Conservation (phyloP, 2,797 vertebrate species). For the Coregonus ussuriensis region DNA sequence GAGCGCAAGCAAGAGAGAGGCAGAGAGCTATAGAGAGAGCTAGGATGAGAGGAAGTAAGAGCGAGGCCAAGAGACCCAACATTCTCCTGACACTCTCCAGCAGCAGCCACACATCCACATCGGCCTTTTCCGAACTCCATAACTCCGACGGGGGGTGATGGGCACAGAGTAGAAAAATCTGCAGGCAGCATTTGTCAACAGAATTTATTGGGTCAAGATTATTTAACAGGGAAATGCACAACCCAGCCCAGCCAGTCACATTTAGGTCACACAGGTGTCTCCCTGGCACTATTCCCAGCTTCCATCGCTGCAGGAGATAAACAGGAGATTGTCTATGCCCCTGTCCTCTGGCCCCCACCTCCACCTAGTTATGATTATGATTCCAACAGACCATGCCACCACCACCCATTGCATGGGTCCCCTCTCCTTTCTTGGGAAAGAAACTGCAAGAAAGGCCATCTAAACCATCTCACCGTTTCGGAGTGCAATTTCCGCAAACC, state of each 20-base stretch:
- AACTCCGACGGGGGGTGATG: slow-evolving; percentile 23
- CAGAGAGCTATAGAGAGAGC: background rate
- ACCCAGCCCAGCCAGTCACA: background rate
- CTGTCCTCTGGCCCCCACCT: slow-evolving; percentile 5
- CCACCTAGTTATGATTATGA: slow-evolving; percentile 28
- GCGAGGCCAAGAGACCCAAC: background rate
- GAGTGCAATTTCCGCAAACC: slow-evolving; percentile 56
- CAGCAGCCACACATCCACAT: slow-evolving; percentile 18
- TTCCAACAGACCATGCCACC: background rate
- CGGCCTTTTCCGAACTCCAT: slow-evolving; percentile 19
- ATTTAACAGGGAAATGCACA: slow-evolving; percentile 29
- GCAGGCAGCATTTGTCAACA: slow-evolving; percentile 17
- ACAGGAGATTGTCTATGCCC: slow-evolving; percentile 8
- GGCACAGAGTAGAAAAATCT: slow-evolving; percentile 1
- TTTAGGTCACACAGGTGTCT: slow-evolving; percentile 21
- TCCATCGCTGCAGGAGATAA: slow-evolving; percentile 15
- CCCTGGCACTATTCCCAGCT: slow-evolving; percentile 2
- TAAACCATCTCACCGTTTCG: slow-evolving; percentile 44
- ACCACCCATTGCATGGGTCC: background rate
- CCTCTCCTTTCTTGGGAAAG: background rate
- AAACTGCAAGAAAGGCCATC: slow-evolving; percentile 1
- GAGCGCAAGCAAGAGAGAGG: background rate
- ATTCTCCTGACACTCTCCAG: slow-evolving; percentile 8
- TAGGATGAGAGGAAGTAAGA: background rate
- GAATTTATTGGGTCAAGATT: slow-evolving; percentile 26